phyloP scores from a whole-genome alignment of 37 sponge, comb jelly and placozoan genomes.

The Hexactinellida sp. region DNA sequence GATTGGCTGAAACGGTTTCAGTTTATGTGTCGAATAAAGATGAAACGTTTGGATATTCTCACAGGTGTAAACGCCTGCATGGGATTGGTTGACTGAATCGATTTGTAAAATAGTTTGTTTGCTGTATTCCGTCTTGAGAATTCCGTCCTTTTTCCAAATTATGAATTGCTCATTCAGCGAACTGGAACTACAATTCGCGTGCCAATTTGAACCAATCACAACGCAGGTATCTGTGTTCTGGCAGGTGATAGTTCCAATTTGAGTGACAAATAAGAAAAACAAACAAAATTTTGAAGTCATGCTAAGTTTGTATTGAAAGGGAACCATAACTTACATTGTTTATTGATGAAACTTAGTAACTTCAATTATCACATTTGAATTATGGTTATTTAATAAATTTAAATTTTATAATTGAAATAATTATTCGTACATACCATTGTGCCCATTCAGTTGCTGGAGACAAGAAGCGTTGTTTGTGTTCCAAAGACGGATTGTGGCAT shows the following conservation, averaged over 20 bases:
- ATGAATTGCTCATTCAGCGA: neutral
- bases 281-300: neutral
- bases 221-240: neutral
- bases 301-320: neutral
- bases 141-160: neutral
- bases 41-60: neutral
- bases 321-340: neutral
- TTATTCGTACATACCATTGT: neutral
- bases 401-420: neutral
- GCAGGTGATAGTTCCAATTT: neutral
- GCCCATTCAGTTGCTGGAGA: neutral
- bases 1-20: neutral
- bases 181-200: neutral
- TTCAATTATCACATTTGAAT: neutral
- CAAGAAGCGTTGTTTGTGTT: neutral
- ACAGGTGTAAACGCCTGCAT: neutral
- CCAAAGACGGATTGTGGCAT: neutral
- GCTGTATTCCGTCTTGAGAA: neutral
- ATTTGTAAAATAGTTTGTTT: neutral
- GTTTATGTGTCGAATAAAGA: neutral
- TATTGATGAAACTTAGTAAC: neutral
- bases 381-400: neutral
- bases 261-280: neutral
- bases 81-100: neutral
- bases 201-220: neutral